Base-by-base conservation (phyloP, 2,797 vertebrate species). In the Chelmon rostratus region DNA sequence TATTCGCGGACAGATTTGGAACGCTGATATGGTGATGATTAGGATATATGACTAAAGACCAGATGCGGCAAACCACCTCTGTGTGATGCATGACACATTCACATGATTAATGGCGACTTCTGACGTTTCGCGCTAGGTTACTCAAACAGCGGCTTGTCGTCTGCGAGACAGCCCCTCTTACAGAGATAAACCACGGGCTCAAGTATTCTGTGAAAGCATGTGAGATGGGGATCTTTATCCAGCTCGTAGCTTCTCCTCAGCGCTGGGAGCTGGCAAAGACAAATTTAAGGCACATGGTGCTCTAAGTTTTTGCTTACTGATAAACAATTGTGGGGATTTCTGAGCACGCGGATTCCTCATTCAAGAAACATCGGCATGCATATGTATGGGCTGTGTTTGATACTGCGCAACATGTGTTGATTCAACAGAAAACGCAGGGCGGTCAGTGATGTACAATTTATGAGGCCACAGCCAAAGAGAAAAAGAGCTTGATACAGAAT, bases 21-120 rank as follows among this genome's bases (percentile, higher is more conserved):
- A 61, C 84, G 25, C 83, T 76, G 90, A 89, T 87, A 84, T 35
- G 73, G 72, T 68, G 73, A 89, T 91, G 91, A 94, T 91, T 85
- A 91, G 91, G 91, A 94, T 92, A 86, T 92, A 93, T 90, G 90
- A 90, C 85, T 87, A 31, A 89, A 88, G 92, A 89, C 83, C 90
- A 93, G 91, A 94, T 90, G 91, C 35, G 76, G 86, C 87, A 50
- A 87, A 90, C 84, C 90, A 91, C 90, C 89, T 92, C 90, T 68
- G 89, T 81, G 87, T 87, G 88, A 92, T 79, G 85, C 78, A 68
- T 59, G 88, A 84, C 90, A 87, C 87, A 77, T 88, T 79, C 75
- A 0, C 57, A 9, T 89, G 91, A 94, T 93, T 88, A 89, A 94
- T 90, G 89, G 68, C 15, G 83, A 83, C 90, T 85, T 56, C 73